Evolutionary conservation across 92 coral and sea anemone species (phyloP), one percentile per base, ranked within the genome.

Genomic region (Palythoa heliodiscus): DNA sequence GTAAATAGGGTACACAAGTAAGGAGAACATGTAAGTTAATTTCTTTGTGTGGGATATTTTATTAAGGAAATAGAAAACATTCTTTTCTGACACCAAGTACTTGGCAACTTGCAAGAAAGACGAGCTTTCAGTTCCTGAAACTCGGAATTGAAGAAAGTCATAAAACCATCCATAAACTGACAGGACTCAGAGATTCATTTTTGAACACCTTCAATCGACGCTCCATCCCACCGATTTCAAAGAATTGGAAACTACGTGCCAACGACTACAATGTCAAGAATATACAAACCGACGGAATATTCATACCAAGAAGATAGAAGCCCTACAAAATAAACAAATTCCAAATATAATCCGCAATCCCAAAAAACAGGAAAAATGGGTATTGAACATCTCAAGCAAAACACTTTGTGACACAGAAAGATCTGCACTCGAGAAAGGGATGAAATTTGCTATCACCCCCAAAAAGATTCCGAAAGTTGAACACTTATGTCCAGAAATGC

Each of bases 101-200:
- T 58, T 11, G 66, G 66, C 66, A 58, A 58, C 66, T 58, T 58
- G 66, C 66, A 58, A 58, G 66, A 58, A 58, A 58, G 66, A 58
- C 66, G 5, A 17, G 66, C 66, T 58, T 58, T 58, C 66, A 58
- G 16, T 58, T 58, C 66, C 66, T 58, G 66, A 58, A 58, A 58
- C 66, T 58, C 66, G 7, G 66, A 58, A 58, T 58, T 58, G 20
- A 58, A 58, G 66, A 58, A 58, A 58, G 66, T 58, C 20, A 13
- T 4, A 58, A 58, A 17, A 58, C 66, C 66, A 58, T 58, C 66
- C 66, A 17, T 58, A 58, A 58, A 58, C 66, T 58, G 66, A 58
- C 3, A 58, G 66, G 2, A 58, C 66, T 58, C 66, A 58, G 66
- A 58, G 66, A 58, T 58, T 58, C 66, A 58, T 5, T 58, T 4